Evolutionary conservation across 2,888 invertebrate genomes (phyloP), one percentile per base, ranked within the genome.

Genomic region (Bugula neritina): DNA sequence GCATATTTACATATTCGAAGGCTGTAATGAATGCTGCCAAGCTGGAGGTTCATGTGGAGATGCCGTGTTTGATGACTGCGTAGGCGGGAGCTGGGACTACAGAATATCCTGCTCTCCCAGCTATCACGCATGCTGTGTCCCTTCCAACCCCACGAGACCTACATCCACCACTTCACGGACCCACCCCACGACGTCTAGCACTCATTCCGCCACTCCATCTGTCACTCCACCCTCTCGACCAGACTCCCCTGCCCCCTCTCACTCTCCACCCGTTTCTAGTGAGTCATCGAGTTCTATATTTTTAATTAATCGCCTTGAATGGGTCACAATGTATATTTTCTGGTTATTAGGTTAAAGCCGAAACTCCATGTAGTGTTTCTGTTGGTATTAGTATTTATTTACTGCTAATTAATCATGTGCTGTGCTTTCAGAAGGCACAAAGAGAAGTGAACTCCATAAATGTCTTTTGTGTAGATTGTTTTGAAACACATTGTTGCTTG

Each of bases 11-110:
- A n/a, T n/a, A n/a, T n/a, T n/a, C n/a, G n/a, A n/a, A 43, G 43
- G 63, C n/a, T 34, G 29, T 63, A n/a, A 63, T 63, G 63, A 63
- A 10, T 63, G 63, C 63, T 63, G 63, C 34, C 63, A 63, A 27
- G 13, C 29, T 13, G 63, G 63, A 31, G 63, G 63, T 3, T 13
- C 29, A 2, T 63, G 63, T n/a, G 63, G 63, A 29, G 63, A 63
- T 31, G 31, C 63, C 2, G 63, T 63, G n/a, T 63, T 63, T 31
- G 63, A 63, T 31, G 34, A 63, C 31, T 63, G 63, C 63, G 43
- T 43, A 43, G 31, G 27, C 27, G 63, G 63, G 13, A 25, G 25
- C 10, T 63, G 63, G 63, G 63, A 63, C 31, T 63, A 63, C 31
- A 21, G 63, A 13, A 63, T 3, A n/a, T 29, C 63, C 17, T 63